Base-by-base conservation (phyloP, 1,140 invertebrate genomes). In the Neodiprion lecontei region DNA sequence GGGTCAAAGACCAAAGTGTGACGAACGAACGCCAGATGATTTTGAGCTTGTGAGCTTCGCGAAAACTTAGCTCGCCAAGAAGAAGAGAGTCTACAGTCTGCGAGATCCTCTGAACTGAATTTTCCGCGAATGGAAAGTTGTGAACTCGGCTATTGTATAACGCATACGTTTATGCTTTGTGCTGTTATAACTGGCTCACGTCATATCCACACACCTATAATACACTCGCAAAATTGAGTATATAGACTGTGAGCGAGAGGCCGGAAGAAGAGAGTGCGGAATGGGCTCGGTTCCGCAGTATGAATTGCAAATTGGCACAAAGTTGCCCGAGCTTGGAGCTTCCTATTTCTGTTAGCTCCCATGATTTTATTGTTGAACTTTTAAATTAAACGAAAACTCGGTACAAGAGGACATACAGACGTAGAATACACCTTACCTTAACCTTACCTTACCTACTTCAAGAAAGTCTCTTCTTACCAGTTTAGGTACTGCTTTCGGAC, bases 321-420 rank as follows among this genome's bases (percentile, higher is more conserved):
- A 61, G 53, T 61, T 61, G 53, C 0, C 11, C 53, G 53, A 61
- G 53, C 53, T 61, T 61, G 53, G 11, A 61, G 53, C 53, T 61
- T 17, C 11, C 53, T 61, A 61, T 61, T 61, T 61, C 53, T 61
- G n/a, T 61, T 61, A 61, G 53, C 53, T 61, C 53, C n/a, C 53
- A 61, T 61, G 53, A 61, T 61, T 61, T 61, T 61, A 61, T 61
- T 61, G 53, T 61, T 14, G 53, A 61, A 61, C 11, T 61, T 61
- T 61, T 61, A 61, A 61, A 61, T 61, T 61, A 61, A 61, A 61
- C 11, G 53, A 61, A 7, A 61, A 61, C 53, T 17, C n/a, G 11
- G 11, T 14, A 12, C 9, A 17, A 12, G 53, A 40, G 53, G n/a
- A 14, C 9, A 14, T 17, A 17, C 53, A 61, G 53, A 61, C 53